These are phyloP conservation scores for Ateles fusciceps DNA, from an alignment of 2,797 vertebrate genomes.

Conservation along the genomic window DNA sequence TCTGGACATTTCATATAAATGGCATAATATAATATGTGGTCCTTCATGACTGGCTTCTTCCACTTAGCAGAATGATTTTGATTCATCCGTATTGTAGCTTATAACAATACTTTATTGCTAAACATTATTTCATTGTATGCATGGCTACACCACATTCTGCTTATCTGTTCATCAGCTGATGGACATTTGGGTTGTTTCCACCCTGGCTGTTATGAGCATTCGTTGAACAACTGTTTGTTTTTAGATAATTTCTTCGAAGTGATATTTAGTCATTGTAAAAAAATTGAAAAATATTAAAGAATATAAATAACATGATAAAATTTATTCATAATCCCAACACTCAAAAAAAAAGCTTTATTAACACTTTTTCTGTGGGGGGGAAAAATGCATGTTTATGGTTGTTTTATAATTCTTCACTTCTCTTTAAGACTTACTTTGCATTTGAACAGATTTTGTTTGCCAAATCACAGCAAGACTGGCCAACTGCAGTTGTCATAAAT, in stretches of 20 bases:
- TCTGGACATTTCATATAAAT: background rate
- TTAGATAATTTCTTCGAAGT: slow-evolving; percentile 36
- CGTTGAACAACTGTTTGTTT: slow-evolving; percentile 18
- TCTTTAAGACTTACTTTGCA: background rate
- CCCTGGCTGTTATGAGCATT: background rate
- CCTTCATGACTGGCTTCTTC: background rate
- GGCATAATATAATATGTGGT: background rate
- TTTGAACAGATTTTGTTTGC: slow-evolving; percentile 40
- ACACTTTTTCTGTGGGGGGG: background rate
- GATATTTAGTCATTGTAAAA: slow-evolving; percentile 16
- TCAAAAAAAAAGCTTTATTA: background rate
- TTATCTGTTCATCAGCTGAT: background rate
- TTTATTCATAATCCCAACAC: background rate
- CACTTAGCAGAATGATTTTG: background rate
- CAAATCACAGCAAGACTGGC: background rate
- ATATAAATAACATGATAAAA: background rate
- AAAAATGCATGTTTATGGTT: background rate
- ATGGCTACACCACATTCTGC: background rate
- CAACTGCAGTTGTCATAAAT: background rate
- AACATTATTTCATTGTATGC: background rate
- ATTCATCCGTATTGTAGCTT: background rate
- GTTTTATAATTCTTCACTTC: background rate
- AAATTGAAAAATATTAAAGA: slow-evolving; percentile 36
- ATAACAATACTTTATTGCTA: background rate
- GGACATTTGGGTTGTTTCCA: background rate